Percentiles rank a stretch among this genome's conserved stretches.
phyloP scores from a whole-genome alignment of 2,888 invertebrate genomes.

The Monochamus alternatus region DNA sequence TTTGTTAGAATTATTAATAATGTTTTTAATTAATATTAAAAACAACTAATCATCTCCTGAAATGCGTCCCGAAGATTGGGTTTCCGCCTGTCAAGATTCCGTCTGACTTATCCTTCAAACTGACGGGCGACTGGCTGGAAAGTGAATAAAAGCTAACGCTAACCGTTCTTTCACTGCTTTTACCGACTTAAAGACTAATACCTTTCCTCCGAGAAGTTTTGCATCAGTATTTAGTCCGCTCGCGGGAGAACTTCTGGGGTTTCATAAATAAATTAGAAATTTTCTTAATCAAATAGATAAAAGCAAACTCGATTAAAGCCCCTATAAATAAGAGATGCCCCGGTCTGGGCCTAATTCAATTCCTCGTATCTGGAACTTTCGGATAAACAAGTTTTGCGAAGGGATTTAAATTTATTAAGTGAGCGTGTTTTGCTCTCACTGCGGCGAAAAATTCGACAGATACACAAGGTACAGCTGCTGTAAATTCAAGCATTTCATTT shows the following conservation, averaged over 20 bases:
- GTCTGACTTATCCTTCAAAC: background rate
- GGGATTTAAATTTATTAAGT: conserved; percentile 10
- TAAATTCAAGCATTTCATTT: background rate
- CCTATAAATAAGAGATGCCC: conserved; percentile 33
- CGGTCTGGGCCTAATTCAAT: conserved; percentile 5
- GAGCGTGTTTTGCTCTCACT: background rate
- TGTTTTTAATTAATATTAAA: background rate
- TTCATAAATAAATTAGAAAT: conserved; percentile 52
- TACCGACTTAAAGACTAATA: conserved; percentile 39
- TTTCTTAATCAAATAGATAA: conserved; percentile 52
- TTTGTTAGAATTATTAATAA: too few relatives aligned
- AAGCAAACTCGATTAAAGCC: conserved; percentile 48
- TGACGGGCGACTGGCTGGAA: conserved; percentile 27
- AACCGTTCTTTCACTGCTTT: conserved; percentile 40
- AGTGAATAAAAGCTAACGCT: conserved; percentile 40
- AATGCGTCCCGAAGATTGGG: background rate
- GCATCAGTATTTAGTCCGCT: conserved; percentile 37
- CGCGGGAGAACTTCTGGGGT: conserved; percentile 41
- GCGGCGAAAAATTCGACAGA: background rate
- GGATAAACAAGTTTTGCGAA: conserved; percentile 8
- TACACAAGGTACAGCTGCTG: background rate
- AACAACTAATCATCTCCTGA: background rate
- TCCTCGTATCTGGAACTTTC: background rate
- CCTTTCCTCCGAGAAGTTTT: conserved; percentile 41
- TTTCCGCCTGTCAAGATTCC: background rate